phyloP scores from a whole-genome alignment of 2,113 vertebrate genomes.

The Propithecus coquereli region DNA sequence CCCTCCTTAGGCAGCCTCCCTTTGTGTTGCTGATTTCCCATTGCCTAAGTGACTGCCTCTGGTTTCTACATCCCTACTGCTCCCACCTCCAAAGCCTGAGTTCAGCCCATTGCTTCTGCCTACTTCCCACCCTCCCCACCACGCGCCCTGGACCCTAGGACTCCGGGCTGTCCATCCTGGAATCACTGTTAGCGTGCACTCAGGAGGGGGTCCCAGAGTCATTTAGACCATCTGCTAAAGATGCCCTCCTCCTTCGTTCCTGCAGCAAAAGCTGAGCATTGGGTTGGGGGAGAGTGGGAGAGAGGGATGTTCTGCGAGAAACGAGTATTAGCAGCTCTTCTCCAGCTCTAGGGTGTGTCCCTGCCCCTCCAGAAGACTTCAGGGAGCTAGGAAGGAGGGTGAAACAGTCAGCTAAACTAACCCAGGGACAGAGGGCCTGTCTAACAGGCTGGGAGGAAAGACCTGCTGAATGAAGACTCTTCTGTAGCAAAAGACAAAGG shows the following conservation, averaged over 20 bases:
- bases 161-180: not conserved
- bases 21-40: not conserved
- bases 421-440: not conserved
- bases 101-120: not conserved
- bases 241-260: accelerated
- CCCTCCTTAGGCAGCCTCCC: too few species aligned
- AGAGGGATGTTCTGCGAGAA: not conserved
- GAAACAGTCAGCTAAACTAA: not conserved
- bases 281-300: not conserved
- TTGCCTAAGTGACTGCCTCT: not conserved
- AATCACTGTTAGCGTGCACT: not conserved
- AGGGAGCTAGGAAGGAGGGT: not conserved
- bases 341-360: not conserved
- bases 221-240: not conserved
- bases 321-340: not conserved
- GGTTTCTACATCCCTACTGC: not conserved
- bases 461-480: not conserved
- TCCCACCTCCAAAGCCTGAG: not conserved
- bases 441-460: not conserved
- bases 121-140: not conserved
- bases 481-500: not conserved
- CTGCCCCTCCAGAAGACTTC: not conserved
- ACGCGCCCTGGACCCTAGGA: not conserved
- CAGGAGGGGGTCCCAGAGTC: not conserved
- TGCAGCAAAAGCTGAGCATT: not conserved